Evolutionary conservation across 2,888 invertebrate species (phyloP).

Genomic region (Tachina lurida): DNA sequence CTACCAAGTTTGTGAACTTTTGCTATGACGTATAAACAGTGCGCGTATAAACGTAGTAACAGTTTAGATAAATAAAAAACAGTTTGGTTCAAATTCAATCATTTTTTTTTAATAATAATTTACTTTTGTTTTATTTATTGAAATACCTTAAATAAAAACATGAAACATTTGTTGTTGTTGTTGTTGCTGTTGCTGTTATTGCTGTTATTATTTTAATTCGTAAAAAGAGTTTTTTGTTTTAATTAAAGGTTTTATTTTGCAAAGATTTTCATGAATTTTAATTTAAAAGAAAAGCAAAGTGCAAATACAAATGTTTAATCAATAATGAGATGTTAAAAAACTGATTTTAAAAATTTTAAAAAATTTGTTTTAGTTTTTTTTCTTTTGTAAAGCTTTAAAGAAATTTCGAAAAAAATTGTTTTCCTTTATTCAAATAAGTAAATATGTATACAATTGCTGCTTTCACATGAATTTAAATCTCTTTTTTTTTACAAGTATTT

Average conservation of each 20-base stretch:
- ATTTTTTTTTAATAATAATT: slow-evolving; percentile 60
- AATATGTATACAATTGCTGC: not conserved
- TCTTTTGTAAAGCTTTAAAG: slow-evolving; percentile 47
- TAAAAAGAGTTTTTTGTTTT: slow-evolving; percentile 51
- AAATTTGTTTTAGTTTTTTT: not conserved
- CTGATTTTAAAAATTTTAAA: slow-evolving; percentile 18
- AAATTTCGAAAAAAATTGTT: slow-evolving; percentile 14
- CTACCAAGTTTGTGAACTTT: not conserved
- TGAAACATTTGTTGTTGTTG: slow-evolving; percentile 56
- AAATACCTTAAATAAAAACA: slow-evolving; percentile 64
- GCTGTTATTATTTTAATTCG: slow-evolving; percentile 17
- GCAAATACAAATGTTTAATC: slow-evolving; percentile 54
- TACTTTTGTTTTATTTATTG: slow-evolving; percentile 74
- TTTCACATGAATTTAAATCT: slow-evolving; percentile 34
- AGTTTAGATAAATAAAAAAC: slow-evolving; percentile 61
- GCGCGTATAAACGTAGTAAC: not conserved
- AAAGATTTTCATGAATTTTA: slow-evolving; percentile 49
- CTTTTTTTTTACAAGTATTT: slow-evolving; percentile 28
- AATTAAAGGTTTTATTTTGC: slow-evolving; percentile 26
- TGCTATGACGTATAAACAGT: too few species aligned
- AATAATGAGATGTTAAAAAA: slow-evolving; percentile 20
- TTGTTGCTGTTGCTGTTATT: slow-evolving; percentile 27
- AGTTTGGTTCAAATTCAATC: slow-evolving; percentile 70
- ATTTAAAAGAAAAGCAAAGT: slow-evolving; percentile 58
- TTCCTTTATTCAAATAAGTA: not conserved